Conservation (phyloP, 2,797 vertebrate genomes). For the Gallinago nigripennis region DNA sequence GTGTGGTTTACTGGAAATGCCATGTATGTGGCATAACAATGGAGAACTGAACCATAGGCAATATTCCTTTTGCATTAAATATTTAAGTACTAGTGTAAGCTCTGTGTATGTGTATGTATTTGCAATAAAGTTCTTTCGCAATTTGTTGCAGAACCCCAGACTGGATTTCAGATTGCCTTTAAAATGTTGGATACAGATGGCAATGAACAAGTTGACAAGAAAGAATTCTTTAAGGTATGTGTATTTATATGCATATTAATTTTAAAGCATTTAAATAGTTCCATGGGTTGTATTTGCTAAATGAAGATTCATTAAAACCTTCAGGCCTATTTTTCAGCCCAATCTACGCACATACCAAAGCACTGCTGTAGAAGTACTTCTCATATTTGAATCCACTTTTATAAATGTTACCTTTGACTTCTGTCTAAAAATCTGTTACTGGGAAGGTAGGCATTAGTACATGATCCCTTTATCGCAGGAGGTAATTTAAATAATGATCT, state of each 20-base stretch:
- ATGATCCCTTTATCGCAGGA: not conserved
- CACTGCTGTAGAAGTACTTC: not conserved
- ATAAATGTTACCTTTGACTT: not conserved
- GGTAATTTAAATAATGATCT: not conserved
- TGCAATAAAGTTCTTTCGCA: not conserved
- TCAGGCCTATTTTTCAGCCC: not conserved
- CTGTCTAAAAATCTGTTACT: not conserved
- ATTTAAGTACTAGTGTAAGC: not conserved
- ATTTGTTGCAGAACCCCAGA: slow-evolving; percentile 87
- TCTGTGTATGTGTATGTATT: not conserved
- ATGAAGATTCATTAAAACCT: not conserved
- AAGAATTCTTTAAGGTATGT: slow-evolving; percentile 93
- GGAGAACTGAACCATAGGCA: not conserved
- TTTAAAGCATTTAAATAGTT: not conserved
- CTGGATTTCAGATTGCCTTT: slow-evolving; percentile 96
- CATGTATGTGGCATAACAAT: not conserved
- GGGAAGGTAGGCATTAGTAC: not conserved
- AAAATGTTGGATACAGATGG: slow-evolving; percentile 96
- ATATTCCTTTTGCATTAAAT: not conserved
- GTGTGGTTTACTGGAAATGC: not conserved
- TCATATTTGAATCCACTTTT: not conserved
- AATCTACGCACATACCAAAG: not conserved
- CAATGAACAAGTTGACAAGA: slow-evolving; percentile 95
- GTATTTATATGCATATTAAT: not conserved
- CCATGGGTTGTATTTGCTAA: not conserved